Base-by-base conservation (phyloP, 2,797 vertebrate genomes). In the Enoplosus armatus region DNA sequence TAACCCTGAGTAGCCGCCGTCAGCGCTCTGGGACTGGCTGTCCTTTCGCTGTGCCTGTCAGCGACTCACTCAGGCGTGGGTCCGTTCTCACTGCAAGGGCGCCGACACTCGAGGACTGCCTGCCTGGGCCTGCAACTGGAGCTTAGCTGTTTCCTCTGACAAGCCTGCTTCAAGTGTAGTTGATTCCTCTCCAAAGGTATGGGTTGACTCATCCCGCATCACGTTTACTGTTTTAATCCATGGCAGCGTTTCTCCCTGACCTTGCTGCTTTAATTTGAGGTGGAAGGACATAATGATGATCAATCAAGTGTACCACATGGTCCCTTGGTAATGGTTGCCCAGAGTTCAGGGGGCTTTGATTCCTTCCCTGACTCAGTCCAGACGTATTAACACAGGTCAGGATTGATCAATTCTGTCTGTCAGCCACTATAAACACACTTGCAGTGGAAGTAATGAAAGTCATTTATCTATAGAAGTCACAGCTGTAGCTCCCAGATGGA, bases 11-110 rank as follows among this genome's bases (percentile, higher is more conserved):
- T 87, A 77, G 83, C 84, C 54, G 33, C 76, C 72, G 61, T 91
- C 85, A 81, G 87, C 12, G 50, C 87, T 82, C 72, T 72, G 87
- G 86, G 85, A 84, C 89, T 79, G 82, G 77, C 87, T 85, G 87
- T 92, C 91, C 81, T 90, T 74, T 89, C 79, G 55, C 79, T 29
- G 45, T 8, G 68, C 82, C 83, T 67, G 86, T 94, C 92, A 93
- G 82, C 24, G 59, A 84, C 35, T 85, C 87, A 72, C 72, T 93
- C 85, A 86, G 88, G 85, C 91, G 77, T 90, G 77, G 74, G 66
- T 66, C 80, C 83, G 75, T 84, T 87, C 83, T 77, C 84, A 82
- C 72, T 80, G 83, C 62, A 71, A 85, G 83, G 81, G 79, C 71
- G 45, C 76, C 75, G 22, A 65, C 48, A 43, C 82, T 76, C 26